A percentile compares a stretch with the other conserved stretches of the same genome.
phyloP scores from a whole-genome alignment of 2,113 vertebrate species.

The Copsychus sechellarum region DNA sequence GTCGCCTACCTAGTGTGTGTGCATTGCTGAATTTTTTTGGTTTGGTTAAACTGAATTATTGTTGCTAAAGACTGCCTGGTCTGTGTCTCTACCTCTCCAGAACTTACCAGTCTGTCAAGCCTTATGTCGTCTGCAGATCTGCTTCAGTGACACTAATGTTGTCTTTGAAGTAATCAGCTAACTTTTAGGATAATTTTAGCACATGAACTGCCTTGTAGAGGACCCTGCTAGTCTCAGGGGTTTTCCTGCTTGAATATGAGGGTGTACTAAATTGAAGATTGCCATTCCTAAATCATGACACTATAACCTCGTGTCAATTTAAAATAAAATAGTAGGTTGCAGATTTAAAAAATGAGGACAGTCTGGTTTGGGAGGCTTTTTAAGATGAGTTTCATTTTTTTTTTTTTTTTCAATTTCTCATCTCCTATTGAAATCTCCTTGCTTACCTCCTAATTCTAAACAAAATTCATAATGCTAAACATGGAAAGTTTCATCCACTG shows the following conservation, averaged over 20 bases:
- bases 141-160: not conserved
- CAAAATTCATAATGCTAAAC: not conserved
- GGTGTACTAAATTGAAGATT: not conserved
- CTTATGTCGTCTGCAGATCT: not conserved
- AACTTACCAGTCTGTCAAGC: not conserved
- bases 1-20: fast-evolving
- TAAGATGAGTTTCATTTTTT: not conserved
- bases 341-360: not conserved
- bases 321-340: not conserved
- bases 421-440: not conserved
- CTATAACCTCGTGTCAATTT: not conserved
- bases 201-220: fast-evolving
- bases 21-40: not conserved
- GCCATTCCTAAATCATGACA: not conserved
- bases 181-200: not conserved
- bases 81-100: not conserved
- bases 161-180: not conserved
- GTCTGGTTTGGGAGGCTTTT: not conserved
- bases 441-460: not conserved
- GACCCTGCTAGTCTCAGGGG: not conserved
- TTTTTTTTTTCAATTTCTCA: not conserved
- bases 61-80: not conserved
- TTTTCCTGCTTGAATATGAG: not conserved
- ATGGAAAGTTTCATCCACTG: not conserved
- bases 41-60: not conserved